Evolutionary conservation across 2,113 vertebrate species (phyloP).

Genomic region (Thunnus thynnus): DNA sequence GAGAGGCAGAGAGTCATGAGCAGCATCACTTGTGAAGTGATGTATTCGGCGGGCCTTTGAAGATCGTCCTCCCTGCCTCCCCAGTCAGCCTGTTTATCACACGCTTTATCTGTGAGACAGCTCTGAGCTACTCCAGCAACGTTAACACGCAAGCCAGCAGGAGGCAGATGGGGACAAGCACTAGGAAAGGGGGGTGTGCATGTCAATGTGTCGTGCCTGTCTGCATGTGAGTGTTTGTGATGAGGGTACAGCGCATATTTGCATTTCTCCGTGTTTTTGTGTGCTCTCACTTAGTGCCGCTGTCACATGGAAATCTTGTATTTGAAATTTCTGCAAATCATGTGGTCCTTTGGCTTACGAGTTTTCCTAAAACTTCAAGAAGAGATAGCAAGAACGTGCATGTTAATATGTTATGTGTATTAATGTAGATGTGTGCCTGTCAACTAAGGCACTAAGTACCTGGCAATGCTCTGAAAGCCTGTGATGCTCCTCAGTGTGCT

Average conservation of each 20-base stretch:
- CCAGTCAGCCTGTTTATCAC: constrained; percentile 57
- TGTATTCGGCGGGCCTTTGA: constrained; percentile 49
- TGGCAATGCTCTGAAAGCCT: constrained; percentile 66
- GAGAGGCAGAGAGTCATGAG: constrained; percentile 48
- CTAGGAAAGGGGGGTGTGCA: constrained; percentile 24
- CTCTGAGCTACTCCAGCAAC: constrained; percentile 63
- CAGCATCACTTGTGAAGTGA: constrained; percentile 66
- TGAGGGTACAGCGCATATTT: constrained; percentile 12
- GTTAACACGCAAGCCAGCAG: constrained; percentile 31
- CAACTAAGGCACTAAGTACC: constrained; percentile 52
- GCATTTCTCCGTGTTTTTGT: constrained; percentile 26
- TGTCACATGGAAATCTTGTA: constrained; percentile 9
- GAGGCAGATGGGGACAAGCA: constrained; percentile 55
- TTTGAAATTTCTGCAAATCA: background rate
- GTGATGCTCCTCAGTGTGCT: constrained; percentile 59
- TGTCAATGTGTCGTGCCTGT: constrained; percentile 36
- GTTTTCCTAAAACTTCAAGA: constrained; percentile 15
- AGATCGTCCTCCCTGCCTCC: constrained; percentile 45
- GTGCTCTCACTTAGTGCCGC: background rate
- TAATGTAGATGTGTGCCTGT: background rate
- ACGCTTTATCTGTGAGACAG: constrained; percentile 56
- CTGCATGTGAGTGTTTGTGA: constrained; percentile 35
- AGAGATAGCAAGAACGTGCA: background rate
- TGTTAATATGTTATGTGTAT: background rate
- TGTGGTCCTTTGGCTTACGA: background rate